Conservation (phyloP, 1,140 invertebrate genomes). For the Sycophaga agraensis region DNA sequence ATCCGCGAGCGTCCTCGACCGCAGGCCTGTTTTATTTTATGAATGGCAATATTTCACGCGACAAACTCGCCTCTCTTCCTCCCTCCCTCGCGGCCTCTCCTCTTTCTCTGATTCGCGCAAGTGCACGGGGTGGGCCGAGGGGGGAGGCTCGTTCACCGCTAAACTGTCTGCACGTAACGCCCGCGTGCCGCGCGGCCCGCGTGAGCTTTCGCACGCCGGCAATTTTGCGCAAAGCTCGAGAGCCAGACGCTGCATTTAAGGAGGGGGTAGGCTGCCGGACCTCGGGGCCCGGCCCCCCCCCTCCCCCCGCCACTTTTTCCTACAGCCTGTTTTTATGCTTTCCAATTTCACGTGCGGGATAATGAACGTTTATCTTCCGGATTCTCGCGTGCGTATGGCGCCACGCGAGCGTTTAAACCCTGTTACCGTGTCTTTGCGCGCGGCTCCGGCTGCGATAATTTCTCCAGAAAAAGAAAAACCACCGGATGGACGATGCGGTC, state of each 20-base stretch:
- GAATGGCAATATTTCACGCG: constrained; percentile 59
- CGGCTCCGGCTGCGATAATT: too few species aligned
- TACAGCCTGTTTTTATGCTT: constrained; percentile 21
- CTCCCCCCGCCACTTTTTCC: background rate
- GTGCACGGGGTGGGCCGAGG: background rate
- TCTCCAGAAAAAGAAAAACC: background rate
- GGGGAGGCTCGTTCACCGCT: constrained; percentile 48
- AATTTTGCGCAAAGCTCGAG: background rate
- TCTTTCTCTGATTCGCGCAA: background rate
- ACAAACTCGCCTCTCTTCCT: constrained; percentile 42
- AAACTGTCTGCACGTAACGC: constrained; percentile 46
- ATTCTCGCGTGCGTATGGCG: background rate
- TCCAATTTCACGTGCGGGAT: constrained; percentile 23
- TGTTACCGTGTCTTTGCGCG: background rate
- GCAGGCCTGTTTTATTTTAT: constrained; percentile 60
- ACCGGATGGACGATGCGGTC: too few species aligned
- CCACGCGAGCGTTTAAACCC: background rate
- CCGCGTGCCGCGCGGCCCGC: constrained; percentile 40
- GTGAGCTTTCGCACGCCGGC: background rate
- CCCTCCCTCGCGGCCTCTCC: background rate
- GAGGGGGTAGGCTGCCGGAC: too few species aligned
- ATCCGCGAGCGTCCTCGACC: constrained; percentile 52
- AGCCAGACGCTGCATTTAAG: background rate
- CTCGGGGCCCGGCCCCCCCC: background rate
- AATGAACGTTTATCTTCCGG: constrained; percentile 20